Evolutionary conservation across 2,888 invertebrate species (phyloP), one percentile per base, ranked within the genome.

Genomic region (Callyntrura guangdongensis): DNA sequence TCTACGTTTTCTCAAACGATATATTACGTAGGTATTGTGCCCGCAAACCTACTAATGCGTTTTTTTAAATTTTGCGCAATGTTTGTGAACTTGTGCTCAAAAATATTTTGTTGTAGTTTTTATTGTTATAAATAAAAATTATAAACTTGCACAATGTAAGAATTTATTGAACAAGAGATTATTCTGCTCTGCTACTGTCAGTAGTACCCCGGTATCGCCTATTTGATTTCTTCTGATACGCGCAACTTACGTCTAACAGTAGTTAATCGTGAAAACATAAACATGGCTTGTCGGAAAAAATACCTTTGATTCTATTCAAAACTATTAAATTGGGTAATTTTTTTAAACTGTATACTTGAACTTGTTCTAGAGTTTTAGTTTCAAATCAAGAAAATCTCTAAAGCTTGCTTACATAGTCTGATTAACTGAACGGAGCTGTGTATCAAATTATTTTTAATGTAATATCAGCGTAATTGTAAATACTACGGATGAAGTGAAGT

Each of bases 401-500:
- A 72, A 45, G 45, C 6, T 14, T 74, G 27, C 9, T 74, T 74
- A 12, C 49, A 74, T 74, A 74, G 74, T 74, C 74, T 74, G 74
- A 74, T 74, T 72, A 72, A 17, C 69, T 45, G 27, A 22, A 67
- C 3, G 8, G 67, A 6, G 22, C 0, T 22, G 2, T 22, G 20
- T 22, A 74, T 9, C 17, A 25, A 74, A 74, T 49, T n/a, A n/a
- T n/a, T n/a, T n/a, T n/a, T 49, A 6, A 72, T 72, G 47, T 22
- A 49, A 74, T 69, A n/a, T 45, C 6, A 36, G 36, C 6, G 36
- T 36, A 36, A 69, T n/a, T 8, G 36, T 36, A 69, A 45, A 45
- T 36, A n/a, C n/a, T n/a, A n/a, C n/a, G n/a, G n/a, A n/a, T n/a
- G n/a, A n/a, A n/a, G n/a, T n/a, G n/a, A n/a, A n/a, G 11, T 9